These are phyloP conservation scores for Hippoglossus hippoglossus DNA, from an alignment of 2,797 vertebrate species.

Conservation along the genomic window DNA sequence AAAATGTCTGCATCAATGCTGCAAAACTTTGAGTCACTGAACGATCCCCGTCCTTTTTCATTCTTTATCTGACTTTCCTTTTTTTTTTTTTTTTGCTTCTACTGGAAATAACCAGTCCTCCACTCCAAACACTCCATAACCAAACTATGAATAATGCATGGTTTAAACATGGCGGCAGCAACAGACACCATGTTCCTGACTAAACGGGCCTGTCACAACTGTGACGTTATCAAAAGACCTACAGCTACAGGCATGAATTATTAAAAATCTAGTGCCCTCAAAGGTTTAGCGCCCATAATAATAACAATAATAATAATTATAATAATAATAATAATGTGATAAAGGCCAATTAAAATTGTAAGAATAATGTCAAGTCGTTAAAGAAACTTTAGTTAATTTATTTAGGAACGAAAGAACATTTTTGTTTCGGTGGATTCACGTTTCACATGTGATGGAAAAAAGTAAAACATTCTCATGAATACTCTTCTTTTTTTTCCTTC, in stretches of 20 bases:
- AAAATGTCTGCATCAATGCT: slow-evolving; percentile 14
- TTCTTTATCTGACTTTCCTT: slow-evolving; percentile 54
- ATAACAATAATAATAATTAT: slow-evolving; percentile 32
- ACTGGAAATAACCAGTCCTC: slow-evolving; percentile 70
- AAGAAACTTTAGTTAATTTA: slow-evolving; percentile 85
- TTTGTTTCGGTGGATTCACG: slow-evolving; percentile 81
- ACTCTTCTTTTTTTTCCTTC: slow-evolving; percentile 46
- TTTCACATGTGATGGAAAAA: slow-evolving; percentile 84
- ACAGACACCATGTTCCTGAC: slow-evolving; percentile 70
- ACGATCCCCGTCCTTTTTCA: slow-evolving; percentile 21
- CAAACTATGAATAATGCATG: slow-evolving; percentile 80
- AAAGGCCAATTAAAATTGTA: slow-evolving; percentile 37
- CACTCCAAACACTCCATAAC: slow-evolving; percentile 73
- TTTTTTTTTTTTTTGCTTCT: slow-evolving; percentile 54
- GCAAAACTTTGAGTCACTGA: slow-evolving; percentile 37
- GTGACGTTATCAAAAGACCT: slow-evolving; percentile 76
- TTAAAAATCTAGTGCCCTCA: slow-evolving; percentile 56
- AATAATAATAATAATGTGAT: slow-evolving; percentile 36
- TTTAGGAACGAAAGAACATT: slow-evolving; percentile 84
- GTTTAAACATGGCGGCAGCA: slow-evolving; percentile 66
- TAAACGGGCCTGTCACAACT: slow-evolving; percentile 81
- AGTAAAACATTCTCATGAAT: slow-evolving; percentile 76
- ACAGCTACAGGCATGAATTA: slow-evolving; percentile 71
- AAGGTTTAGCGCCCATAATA: slow-evolving; percentile 39
- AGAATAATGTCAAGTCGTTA: slow-evolving; percentile 73